phyloP scores from a whole-genome alignment of 2,113 vertebrate species.

The Pungitius pungitius region DNA sequence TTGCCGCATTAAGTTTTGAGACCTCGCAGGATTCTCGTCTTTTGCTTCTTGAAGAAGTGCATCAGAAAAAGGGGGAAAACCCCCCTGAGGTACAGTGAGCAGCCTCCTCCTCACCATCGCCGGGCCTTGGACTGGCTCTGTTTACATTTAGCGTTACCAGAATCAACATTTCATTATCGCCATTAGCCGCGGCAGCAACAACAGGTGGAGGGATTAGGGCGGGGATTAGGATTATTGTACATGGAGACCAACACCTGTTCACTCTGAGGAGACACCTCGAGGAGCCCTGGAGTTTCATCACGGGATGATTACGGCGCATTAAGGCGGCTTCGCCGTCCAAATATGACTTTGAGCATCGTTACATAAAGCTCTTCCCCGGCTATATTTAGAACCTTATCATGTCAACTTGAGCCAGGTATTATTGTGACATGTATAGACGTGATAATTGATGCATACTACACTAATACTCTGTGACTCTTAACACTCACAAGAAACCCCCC shows the following conservation, averaged over 20 bases:
- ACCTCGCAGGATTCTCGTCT: background rate
- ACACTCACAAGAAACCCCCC: background rate
- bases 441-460: slow-evolving; percentile 36
- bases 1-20: background rate
- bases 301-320: slow-evolving; percentile 64
- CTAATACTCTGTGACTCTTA: background rate
- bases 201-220: slow-evolving; percentile 39
- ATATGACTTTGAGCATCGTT: slow-evolving; percentile 55
- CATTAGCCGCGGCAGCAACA: background rate
- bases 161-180: background rate
- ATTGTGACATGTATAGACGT: slow-evolving; percentile 64
- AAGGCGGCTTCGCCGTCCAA: slow-evolving; percentile 56
- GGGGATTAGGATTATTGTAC: slow-evolving; percentile 52
- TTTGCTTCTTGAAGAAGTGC: background rate
- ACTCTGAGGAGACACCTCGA: slow-evolving; percentile 29
- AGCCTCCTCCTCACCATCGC: too few species aligned
- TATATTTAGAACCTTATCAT: slow-evolving; percentile 43
- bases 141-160: background rate
- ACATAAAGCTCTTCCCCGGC: slow-evolving; percentile 20
- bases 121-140: background rate
- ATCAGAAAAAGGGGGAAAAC: background rate
- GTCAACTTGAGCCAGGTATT: slow-evolving; percentile 63
- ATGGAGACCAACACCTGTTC: slow-evolving; percentile 22
- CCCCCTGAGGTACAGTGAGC: too few species aligned
- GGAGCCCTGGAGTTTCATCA: slow-evolving; percentile 67